Evolutionary conservation across 2,113 vertebrate species (phyloP).

Genomic region (Pagrus major): DNA sequence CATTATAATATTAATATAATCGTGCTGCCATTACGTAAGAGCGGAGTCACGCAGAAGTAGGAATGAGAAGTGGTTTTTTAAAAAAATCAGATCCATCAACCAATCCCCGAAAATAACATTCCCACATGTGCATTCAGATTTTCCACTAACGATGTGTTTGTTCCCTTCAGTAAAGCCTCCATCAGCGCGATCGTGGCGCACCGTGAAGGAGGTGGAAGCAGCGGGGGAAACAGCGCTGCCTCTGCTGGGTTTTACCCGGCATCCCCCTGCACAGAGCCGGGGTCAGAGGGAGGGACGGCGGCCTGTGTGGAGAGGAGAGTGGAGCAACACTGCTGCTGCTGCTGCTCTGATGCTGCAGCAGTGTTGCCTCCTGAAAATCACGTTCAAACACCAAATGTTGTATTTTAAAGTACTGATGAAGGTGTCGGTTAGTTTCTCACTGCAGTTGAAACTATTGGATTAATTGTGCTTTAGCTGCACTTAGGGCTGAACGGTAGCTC

Average conservation of each 20-base stretch:
- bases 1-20: constrained; percentile 9
- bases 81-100: neutral
- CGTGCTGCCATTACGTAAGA: neutral
- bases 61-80: too few relatives aligned
- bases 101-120: neutral
- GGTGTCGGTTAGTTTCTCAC: neutral
- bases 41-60: neutral
- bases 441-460: neutral
- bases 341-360: neutral
- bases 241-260: constrained; percentile 37
- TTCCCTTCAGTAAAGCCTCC: neutral
- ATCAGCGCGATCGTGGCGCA: neutral
- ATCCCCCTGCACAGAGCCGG: constrained; percentile 32
- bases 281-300: constrained; percentile 24
- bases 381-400: neutral
- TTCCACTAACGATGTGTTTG: neutral
- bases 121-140: neutral
- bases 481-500: neutral
- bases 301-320: constrained; percentile 14
- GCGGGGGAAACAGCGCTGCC: constrained; percentile 55
- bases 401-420: neutral
- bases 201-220: neutral
- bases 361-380: neutral
- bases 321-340: neutral
- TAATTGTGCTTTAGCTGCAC: neutral